Evolutionary conservation across 2,888 invertebrate species (phyloP).

Genomic region (Boloria euphrosyne): DNA sequence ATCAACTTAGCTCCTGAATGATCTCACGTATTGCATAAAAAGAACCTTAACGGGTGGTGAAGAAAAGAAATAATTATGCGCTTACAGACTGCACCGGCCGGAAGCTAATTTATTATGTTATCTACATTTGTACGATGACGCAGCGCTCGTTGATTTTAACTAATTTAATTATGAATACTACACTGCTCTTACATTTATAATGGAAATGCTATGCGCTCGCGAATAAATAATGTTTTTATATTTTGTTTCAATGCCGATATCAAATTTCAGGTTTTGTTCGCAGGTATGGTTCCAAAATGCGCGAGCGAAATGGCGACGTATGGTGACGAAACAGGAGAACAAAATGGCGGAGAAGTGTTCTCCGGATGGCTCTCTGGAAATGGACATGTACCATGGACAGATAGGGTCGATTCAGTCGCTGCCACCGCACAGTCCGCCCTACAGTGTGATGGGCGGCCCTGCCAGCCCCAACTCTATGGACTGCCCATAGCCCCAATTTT

Average conservation of each 20-base stretch:
- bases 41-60: neutral
- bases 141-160: neutral
- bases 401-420: conserved; percentile 86
- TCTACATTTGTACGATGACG: neutral
- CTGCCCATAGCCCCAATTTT: conserved; percentile 84
- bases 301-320: conserved; percentile 95
- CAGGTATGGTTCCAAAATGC: conserved; percentile 99
- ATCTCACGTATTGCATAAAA: conserved; percentile 48
- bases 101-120: neutral
- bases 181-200: neutral
- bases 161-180: too few species aligned
- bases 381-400: conserved; percentile 85
- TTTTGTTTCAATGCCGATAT: conserved; percentile 53
- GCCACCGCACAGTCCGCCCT: conserved; percentile 87
- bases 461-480: conserved; percentile 88
- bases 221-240: conserved; percentile 50
- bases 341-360: conserved; percentile 88
- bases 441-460: conserved; percentile 85
- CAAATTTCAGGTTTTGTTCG: conserved; percentile 66
- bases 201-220: conserved; percentile 45
- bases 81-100: too few species aligned
- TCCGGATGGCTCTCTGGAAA: conserved; percentile 84
- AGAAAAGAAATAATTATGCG: neutral
- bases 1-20: conserved; percentile 57
- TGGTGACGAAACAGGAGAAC: conserved; percentile 91